phyloP scores from a whole-genome alignment of 2,113 vertebrate species.

The Toxotes jaculatrix region DNA sequence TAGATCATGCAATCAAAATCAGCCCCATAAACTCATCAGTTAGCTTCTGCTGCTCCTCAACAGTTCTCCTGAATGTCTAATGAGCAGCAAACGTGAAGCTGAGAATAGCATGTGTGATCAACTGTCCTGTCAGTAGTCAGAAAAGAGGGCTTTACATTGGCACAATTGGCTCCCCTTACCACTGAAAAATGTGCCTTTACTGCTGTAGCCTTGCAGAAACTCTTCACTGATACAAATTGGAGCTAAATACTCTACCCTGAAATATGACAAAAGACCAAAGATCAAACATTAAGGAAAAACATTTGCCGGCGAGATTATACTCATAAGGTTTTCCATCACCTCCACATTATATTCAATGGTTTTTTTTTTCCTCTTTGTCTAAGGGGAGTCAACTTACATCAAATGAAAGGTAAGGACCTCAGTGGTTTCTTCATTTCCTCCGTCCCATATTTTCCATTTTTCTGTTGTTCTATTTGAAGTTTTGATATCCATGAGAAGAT shows the following conservation, averaged over 20 bases:
- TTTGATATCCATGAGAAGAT: too few relatives aligned
- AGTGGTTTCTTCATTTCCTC: not conserved
- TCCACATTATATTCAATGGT: conserved; percentile 1
- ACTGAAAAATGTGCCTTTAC: conserved; percentile 8
- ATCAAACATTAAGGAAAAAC: conserved; percentile 51
- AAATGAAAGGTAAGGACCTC: conserved; percentile 10
- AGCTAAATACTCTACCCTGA: conserved; percentile 46
- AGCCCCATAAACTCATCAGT: not conserved
- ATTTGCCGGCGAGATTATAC: conserved; percentile 17
- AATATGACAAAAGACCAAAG: conserved; percentile 47
- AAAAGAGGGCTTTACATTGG: conserved; percentile 36
- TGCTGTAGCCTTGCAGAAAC: conserved; percentile 19
- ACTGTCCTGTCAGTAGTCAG: conserved; percentile 29
- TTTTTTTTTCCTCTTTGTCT: conserved; percentile 1
- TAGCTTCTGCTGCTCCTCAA: not conserved
- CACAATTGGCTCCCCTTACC: conserved; percentile 31
- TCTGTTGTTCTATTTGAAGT: too few relatives aligned
- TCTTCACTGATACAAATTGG: conserved; percentile 42
- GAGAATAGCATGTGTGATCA: conserved; percentile 18
- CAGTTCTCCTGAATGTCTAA: conserved; percentile 9
- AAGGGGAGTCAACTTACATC: conserved; percentile 26
- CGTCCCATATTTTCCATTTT: too few relatives aligned
- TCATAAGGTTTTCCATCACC: conserved; percentile 8
- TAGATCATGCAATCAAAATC: not conserved
- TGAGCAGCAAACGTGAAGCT: conserved; percentile 6